Conservation (phyloP, 2,797 vertebrate species). For the Tapera naevia region DNA sequence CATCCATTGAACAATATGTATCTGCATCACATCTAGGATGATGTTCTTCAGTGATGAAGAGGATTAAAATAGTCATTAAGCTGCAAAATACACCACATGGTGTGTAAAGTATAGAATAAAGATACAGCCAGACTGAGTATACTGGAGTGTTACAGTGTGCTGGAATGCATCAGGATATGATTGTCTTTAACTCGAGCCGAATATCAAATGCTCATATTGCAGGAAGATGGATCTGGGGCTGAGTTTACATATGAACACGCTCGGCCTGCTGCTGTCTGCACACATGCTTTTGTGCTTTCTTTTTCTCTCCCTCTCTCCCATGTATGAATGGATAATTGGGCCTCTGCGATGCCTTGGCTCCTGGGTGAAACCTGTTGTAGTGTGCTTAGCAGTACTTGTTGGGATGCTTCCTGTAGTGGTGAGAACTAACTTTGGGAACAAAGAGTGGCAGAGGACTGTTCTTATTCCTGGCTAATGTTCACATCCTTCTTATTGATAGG, state of each 20-base stretch:
- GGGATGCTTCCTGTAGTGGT: neutral
- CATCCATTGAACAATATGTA: neutral
- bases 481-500: neutral
- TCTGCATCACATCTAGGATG: neutral
- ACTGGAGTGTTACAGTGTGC: neutral
- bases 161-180: neutral
- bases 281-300: neutral
- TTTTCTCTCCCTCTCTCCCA: neutral
- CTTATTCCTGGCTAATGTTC: neutral
- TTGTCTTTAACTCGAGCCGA: neutral
- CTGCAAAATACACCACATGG: neutral
- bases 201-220: neutral
- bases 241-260: neutral
- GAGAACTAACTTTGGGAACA: neutral
- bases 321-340: neutral
- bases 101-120: neutral
- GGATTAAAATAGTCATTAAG: slow-evolving; percentile 13
- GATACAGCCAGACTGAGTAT: neutral
- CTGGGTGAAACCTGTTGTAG: neutral
- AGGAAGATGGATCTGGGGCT: neutral
- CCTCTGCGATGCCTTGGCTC: neutral
- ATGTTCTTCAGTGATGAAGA: neutral
- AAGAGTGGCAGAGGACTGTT: neutral
- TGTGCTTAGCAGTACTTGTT: neutral
- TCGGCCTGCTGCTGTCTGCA: neutral